Evolutionary conservation across 2,888 invertebrate genomes (phyloP), one percentile per base, ranked within the genome.

Genomic region (Drosophila mercatorum): DNA sequence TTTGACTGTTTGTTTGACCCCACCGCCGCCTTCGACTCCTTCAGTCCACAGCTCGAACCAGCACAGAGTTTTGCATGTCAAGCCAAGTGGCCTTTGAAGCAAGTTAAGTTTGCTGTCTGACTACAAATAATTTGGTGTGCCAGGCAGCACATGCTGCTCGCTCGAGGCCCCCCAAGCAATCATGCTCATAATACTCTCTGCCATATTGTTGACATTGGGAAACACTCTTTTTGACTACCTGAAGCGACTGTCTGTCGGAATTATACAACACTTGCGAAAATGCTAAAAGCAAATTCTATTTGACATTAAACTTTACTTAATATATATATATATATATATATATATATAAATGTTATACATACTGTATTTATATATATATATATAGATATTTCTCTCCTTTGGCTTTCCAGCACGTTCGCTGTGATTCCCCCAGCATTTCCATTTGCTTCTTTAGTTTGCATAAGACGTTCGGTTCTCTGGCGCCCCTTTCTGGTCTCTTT

Each of bases 401-500:
- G 14, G 52, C 59, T 17, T 31, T 51, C 11, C 51, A 11, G 47
- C 57, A 58, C 58, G 46, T 64, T 71, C n/a, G 14, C n/a, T 28
- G 49, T 62, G 65, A 66, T 65, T 71, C 28, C 44, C 17, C 26
- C 22, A 12, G 40, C 31, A 53, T 61, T 67, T 10, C 28, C 44
- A 55, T 55, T 58, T 59, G 47, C 49, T 8, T 63, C 22, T 34
- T 49, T 28, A 61, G 75, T 73, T 78, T 61, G 53, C 58, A 55
- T 61, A 38, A 41, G 43, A 36, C 38, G 17, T n/a, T 41, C 53
- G 44, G 55, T 22, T 22, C 38, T 5, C 4, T 40, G 40, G 26
- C 40, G 40, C 38, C 53, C 22, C 44, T 38, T 41, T 55, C 28
- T 55, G 55, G 55, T 41, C 41, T 41, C 41, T 41, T 55, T 55